Percentiles rank a stretch among this genome's conserved stretches.
Conservation (phyloP, 2,113 vertebrate species). For the Thunnus maccoyii region DNA sequence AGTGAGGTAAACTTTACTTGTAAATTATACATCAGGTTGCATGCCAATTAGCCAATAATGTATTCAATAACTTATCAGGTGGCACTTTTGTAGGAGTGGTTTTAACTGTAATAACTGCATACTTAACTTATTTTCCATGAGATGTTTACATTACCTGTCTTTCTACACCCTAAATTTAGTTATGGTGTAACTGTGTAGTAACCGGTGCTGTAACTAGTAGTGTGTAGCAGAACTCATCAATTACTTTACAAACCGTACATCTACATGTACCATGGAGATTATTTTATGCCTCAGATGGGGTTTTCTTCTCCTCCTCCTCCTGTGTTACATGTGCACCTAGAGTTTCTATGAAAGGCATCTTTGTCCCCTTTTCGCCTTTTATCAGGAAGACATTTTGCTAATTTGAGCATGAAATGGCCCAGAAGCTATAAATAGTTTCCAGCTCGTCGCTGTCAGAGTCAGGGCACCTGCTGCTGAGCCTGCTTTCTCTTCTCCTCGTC, state of each 20-base stretch:
- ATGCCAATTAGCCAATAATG: no score
- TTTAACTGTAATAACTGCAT: neutral
- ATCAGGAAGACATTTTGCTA: constrained; percentile 44
- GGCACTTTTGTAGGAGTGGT: neutral
- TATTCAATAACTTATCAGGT: no score
- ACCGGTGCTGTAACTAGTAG: neutral
- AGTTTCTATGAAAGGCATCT: constrained; percentile 38
- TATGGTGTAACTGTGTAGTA: neutral
- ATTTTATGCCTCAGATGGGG: constrained; percentile 18
- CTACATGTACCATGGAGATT: neutral
- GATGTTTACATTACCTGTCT: neutral
- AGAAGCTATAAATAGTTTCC: constrained; percentile 59
- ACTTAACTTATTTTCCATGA: neutral
- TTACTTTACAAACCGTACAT: neutral
- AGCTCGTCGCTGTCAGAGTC: constrained; percentile 51
- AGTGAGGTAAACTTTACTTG: neutral
- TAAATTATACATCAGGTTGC: neutral
- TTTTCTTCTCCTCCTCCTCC: neutral
- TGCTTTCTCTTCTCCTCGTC: constrained; percentile 27
- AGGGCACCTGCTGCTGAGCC: constrained; percentile 44
- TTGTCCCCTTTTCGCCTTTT: constrained; percentile 18
- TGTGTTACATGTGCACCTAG: neutral
- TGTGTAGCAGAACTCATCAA: neutral
- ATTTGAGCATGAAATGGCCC: constrained; percentile 66
- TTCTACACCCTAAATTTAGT: neutral